phyloP scores from a whole-genome alignment of 2,888 invertebrate species.

The Rhodophaea formosa region DNA sequence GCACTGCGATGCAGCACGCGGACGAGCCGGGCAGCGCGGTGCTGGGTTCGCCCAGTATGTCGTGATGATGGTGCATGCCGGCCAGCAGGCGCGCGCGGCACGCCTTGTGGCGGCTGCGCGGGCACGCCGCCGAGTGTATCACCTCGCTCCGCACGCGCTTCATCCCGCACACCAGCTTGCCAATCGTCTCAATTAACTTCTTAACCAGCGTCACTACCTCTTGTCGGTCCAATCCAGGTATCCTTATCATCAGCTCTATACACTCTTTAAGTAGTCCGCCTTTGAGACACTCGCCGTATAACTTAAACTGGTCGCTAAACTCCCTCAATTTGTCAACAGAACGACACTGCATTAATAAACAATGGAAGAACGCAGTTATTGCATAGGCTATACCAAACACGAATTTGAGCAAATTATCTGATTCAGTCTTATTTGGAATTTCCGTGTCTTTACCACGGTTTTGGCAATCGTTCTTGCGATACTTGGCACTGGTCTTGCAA shows the following conservation, averaged over 20 bases:
- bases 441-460: conserved; percentile 44
- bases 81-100: conserved; percentile 68
- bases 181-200: conserved; percentile 80
- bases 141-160: conserved; percentile 81
- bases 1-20: conserved; percentile 79
- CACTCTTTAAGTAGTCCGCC: conserved; percentile 80
- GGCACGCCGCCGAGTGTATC: conserved; percentile 77
- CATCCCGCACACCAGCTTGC: conserved; percentile 77
- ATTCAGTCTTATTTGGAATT: conserved; percentile 58
- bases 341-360: conserved; percentile 78
- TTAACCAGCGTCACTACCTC: conserved; percentile 67
- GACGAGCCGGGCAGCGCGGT: conserved; percentile 61
- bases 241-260: conserved; percentile 76
- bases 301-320: conserved; percentile 81
- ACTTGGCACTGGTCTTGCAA: conserved; percentile 57
- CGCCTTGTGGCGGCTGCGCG: conserved; percentile 72
- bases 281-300: conserved; percentile 81
- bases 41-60: conserved; percentile 75
- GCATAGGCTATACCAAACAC: conserved; percentile 82
- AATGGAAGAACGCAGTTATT: conserved; percentile 81
- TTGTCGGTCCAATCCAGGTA: conserved; percentile 61
- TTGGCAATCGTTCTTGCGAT: conserved; percentile 40
- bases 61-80: conserved; percentile 82
- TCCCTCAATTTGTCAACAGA: conserved; percentile 75
- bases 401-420: conserved; percentile 78